Conservation (phyloP, 2,888 invertebrate species). For the Anodontia alba region DNA sequence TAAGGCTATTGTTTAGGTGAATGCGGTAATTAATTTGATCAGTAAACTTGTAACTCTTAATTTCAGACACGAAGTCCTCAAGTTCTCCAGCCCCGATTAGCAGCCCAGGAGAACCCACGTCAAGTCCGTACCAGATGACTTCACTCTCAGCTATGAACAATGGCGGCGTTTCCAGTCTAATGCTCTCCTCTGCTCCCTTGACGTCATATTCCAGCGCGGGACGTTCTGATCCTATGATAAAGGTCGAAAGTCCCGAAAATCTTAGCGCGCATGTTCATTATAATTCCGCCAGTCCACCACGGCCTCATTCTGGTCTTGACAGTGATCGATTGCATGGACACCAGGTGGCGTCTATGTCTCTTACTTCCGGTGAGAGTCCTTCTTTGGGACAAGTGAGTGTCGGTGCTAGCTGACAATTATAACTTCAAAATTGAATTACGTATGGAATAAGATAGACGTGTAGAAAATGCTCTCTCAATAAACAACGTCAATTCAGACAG, state of each 20-base stretch:
- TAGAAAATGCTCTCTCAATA: too few relatives aligned
- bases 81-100: conserved; percentile 28
- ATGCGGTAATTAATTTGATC: too few relatives aligned
- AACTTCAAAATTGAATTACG: too few relatives aligned
- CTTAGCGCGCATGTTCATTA: conserved; percentile 64
- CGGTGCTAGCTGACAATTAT: conserved; percentile 50
- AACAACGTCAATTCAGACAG: too few relatives aligned
- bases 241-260: conserved; percentile 66
- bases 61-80: conserved; percentile 64
- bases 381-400: conserved; percentile 64
- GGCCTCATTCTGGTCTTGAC: conserved; percentile 60
- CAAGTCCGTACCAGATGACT: conserved; percentile 46
- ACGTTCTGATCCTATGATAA: conserved; percentile 49
- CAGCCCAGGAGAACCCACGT: conserved; percentile 33
- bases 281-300: conserved; percentile 57
- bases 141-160: conserved; percentile 54
- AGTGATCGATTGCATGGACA: conserved; percentile 58
- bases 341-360: conserved; percentile 48
- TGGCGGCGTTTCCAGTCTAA: conserved; percentile 42
- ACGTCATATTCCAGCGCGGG: conserved; percentile 34
- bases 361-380: conserved; percentile 52
- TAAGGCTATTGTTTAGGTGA: too few relatives aligned
- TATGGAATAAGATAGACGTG: too few relatives aligned
- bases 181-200: conserved; percentile 37
- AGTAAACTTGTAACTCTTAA: too few relatives aligned